Percentiles rank a stretch among this genome's conserved stretches.
phyloP scores from a whole-genome alignment of 2,888 invertebrate species.

The Hoplodrina ambigua region DNA sequence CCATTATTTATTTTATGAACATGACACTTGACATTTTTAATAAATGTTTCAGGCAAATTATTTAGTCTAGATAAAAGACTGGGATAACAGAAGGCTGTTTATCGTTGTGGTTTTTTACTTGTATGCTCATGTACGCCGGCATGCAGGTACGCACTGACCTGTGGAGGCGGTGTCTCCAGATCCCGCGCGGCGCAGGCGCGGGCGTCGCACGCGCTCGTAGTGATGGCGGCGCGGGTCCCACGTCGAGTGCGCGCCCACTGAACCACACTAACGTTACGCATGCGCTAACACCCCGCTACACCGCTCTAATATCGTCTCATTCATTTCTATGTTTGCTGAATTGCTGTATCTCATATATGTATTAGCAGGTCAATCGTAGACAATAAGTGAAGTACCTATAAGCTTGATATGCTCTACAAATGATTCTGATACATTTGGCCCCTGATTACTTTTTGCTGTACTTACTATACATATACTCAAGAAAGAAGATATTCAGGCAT shows the following conservation, averaged over 20 bases:
- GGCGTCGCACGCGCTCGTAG: slow-evolving; percentile 96
- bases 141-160: slow-evolving; percentile 72
- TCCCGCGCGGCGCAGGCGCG: slow-evolving; percentile 91
- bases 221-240: slow-evolving; percentile 97
- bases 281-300: slow-evolving; percentile 86
- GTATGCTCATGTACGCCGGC: slow-evolving; percentile 28
- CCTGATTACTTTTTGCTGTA: background rate
- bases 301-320: slow-evolving; percentile 66
- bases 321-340: slow-evolving; percentile 2
- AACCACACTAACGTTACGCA: slow-evolving; percentile 88
- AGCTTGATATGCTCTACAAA: background rate
- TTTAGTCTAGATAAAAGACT: too few relatives aligned
- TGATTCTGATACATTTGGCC: background rate
- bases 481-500: background rate
- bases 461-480: too few relatives aligned
- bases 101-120: slow-evolving; percentile 1
- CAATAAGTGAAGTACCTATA: background rate
- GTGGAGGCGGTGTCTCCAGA: slow-evolving; percentile 93
- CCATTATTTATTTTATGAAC: background rate
- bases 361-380: background rate
- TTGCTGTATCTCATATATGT: too few relatives aligned
- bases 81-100: too few relatives aligned
- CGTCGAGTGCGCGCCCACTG: slow-evolving; percentile 92
- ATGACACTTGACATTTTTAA: too few relatives aligned
- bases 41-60: too few relatives aligned